Base-by-base conservation (phyloP, 2,888 invertebrate genomes). In the Leucophenga montana region DNA sequence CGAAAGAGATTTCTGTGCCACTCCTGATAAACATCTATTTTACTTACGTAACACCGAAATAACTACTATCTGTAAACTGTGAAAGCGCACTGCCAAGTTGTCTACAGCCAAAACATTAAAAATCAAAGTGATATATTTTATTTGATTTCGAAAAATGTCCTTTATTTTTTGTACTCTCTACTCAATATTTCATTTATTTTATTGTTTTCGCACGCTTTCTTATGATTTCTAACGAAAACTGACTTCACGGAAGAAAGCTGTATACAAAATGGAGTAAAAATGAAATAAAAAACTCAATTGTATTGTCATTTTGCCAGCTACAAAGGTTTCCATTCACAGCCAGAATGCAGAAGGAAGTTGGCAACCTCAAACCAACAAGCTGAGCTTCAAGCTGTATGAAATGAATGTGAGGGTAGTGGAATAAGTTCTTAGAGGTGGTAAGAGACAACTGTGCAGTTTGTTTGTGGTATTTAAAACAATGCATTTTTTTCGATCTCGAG, bases 301-400 rank as follows among this genome's bases (percentile, higher is more conserved):
- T 82, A 83, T 82, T 82, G 81, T 82, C 83, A 82, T 81, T 78
- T 81, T 82, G 76, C 83, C 81, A 82, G 77, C 79, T 75, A 70
- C 74, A 59, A 68, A 33, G 70, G 75, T 48, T 75, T 68, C 59
- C 13, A 44, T 54, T 44, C 57, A 56, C 69, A 16, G 44, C 66
- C 67, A 71, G 57, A 22, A 56, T 22, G 18, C 22, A 54, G 18
- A 54, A 18, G 54, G 5, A 18, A 54, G 54, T 54, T 18, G 54
- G 8, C 9, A 39, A 39, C 9, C 39, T 39, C 39, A 39, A 39
- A 39, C 39, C 39, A 39, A 39, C 8, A n/a, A 5, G 9, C 11
- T 39, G 1, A 39, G 39, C 39, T 39, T 39, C 8, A 11, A 39
- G 39, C 27, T 27, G 27, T 27, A 4, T 27, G 27, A 27, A 27